Conservation (phyloP, 2,797 vertebrate species). For the Simalia tracyae region DNA sequence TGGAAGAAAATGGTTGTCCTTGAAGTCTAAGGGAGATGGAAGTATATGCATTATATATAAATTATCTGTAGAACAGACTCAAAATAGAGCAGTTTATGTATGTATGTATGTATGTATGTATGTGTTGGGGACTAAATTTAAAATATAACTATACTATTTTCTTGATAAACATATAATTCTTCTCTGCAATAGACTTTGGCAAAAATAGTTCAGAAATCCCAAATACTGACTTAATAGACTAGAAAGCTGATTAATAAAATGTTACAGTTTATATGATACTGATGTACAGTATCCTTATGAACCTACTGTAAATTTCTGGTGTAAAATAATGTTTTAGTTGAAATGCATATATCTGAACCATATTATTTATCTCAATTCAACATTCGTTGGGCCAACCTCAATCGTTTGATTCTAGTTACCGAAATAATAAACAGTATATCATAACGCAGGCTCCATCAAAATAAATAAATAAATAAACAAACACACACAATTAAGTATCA, state of each 20-base stretch:
- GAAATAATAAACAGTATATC: not conserved
- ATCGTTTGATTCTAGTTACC: not conserved
- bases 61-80: not conserved
- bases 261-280: not conserved
- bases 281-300: not conserved
- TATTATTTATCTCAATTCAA: not conserved
- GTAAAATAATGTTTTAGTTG: not conserved
- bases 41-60: not conserved
- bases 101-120: too few species aligned
- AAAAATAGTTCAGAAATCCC: not conserved
- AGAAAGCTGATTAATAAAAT: not conserved
- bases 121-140: not conserved
- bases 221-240: not conserved
- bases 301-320: not conserved
- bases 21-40: not conserved
- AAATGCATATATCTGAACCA: not conserved
- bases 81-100: not conserved
- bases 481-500: not conserved
- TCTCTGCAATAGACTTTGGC: not conserved
- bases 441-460: not conserved
- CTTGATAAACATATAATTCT: not conserved
- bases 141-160: not conserved
- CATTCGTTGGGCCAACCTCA: not conserved
- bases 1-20: not conserved
- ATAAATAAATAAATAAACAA: not conserved